Percentiles rank a stretch among this genome's conserved stretches.
Conservation (phyloP, 2,797 vertebrate genomes). For the Anguilla marmorata region DNA sequence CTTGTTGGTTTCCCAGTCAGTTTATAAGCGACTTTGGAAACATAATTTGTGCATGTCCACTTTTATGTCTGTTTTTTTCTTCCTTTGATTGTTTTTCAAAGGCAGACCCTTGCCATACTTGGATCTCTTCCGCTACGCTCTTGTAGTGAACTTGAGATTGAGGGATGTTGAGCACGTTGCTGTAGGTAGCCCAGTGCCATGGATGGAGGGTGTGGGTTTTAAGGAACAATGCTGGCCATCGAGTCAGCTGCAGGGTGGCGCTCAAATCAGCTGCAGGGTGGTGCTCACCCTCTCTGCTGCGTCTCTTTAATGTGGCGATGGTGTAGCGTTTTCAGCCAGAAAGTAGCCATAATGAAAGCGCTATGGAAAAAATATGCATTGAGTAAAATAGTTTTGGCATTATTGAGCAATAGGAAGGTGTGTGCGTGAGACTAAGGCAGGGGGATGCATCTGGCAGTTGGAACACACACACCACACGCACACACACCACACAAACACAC, state of each 20-base stretch:
- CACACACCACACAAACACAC: slow-evolving; percentile 5
- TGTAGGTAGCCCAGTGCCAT: neutral
- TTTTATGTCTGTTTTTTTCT: no score
- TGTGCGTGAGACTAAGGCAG: neutral
- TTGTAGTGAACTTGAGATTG: neutral
- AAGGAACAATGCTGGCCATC: neutral
- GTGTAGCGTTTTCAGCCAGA: neutral
- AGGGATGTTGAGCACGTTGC: neutral
- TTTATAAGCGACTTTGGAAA: no score
- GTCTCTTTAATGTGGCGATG: neutral
- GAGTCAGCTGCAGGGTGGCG: neutral
- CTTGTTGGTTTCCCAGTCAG: no score
- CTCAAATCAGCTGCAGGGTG: neutral
- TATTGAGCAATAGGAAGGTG: neutral
- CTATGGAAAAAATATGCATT: neutral
- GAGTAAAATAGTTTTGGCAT: neutral
- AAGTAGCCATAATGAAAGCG: neutral
- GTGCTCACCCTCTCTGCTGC: neutral
- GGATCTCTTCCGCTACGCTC: neutral
- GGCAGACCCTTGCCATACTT: neutral
- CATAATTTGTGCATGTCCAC: no score
- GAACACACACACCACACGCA: no score
- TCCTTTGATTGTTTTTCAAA: no score
- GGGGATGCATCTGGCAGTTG: no score
- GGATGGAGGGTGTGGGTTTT: neutral